Conservation (phyloP, 2,888 invertebrate genomes). For the Philhelius pedissequus region DNA sequence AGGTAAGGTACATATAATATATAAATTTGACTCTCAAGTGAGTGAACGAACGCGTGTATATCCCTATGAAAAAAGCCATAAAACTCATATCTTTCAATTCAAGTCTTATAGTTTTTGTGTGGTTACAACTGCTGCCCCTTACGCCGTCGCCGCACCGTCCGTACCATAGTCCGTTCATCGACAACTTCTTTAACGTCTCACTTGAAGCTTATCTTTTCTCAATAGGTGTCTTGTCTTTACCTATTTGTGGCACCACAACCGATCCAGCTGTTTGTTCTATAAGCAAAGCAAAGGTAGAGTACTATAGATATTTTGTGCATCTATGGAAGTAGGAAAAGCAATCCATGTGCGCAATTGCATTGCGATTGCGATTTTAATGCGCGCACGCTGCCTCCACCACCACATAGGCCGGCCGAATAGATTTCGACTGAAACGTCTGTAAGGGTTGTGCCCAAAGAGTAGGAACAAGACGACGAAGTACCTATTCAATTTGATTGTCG, state of each 20-base stretch:
- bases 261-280: constrained; percentile 52
- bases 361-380: constrained; percentile 14
- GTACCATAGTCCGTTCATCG: constrained; percentile 27
- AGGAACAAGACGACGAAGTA: neutral
- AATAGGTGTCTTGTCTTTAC: constrained; percentile 56
- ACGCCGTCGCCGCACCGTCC: no score
- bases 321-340: constrained; percentile 9
- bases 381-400: neutral
- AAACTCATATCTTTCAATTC: constrained; percentile 68
- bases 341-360: constrained; percentile 17
- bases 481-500: constrained; percentile 62
- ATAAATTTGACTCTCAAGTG: neutral
- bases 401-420: constrained; percentile 12
- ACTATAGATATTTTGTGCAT: constrained; percentile 47
- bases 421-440: constrained; percentile 34
- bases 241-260: constrained; percentile 48
- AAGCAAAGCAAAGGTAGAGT: neutral
- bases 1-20: neutral
- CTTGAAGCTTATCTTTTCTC: constrained; percentile 57
- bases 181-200: constrained; percentile 59
- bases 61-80: constrained; percentile 50
- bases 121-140: constrained; percentile 52
- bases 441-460: neutral
- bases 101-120: constrained; percentile 64
- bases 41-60: constrained; percentile 49